These are phyloP conservation scores for Zaprionus camerounensis DNA, from an alignment of 1,140 invertebrate genomes.

Conservation along the genomic window DNA sequence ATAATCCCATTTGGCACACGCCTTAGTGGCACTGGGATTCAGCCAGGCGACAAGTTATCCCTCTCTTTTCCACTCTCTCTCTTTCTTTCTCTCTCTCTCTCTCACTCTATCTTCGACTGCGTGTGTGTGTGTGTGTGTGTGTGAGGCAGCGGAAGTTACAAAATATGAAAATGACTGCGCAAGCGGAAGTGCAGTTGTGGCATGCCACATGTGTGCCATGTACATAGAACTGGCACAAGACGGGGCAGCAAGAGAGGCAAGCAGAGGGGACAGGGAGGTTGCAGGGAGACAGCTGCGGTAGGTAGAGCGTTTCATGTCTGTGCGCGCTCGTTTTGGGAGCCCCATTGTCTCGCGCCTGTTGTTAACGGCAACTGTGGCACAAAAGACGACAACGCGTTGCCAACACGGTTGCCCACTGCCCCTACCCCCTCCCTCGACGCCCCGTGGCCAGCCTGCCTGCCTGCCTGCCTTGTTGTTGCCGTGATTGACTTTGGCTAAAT, in stretches of 20 bases:
- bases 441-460: not conserved
- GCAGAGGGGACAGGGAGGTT: not conserved
- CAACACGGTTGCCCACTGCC: constrained; percentile 12
- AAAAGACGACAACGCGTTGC: constrained; percentile 47
- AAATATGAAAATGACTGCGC: constrained; percentile 82
- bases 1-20: constrained; percentile 78
- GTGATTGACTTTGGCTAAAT: constrained; percentile 61
- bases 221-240: constrained; percentile 1
- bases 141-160: constrained; percentile 67
- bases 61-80: not conserved
- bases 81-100: not conserved
- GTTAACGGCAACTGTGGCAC: constrained; percentile 51
- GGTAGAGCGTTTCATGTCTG: constrained; percentile 14
- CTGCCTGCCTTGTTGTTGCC: constrained; percentile 18
- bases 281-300: not conserved
- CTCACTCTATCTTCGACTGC: not conserved
- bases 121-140: constrained; percentile 32
- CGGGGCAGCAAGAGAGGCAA: not conserved
- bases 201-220: constrained; percentile 73
- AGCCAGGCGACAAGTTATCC: constrained; percentile 36
- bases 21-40: constrained; percentile 38
- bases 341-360: constrained; percentile 68
- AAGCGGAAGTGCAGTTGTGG: constrained; percentile 83
- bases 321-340: constrained; percentile 29
- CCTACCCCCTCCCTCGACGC: not conserved